phyloP scores from a whole-genome alignment of 2,888 invertebrate species.

The Ormyrus labotus region DNA sequence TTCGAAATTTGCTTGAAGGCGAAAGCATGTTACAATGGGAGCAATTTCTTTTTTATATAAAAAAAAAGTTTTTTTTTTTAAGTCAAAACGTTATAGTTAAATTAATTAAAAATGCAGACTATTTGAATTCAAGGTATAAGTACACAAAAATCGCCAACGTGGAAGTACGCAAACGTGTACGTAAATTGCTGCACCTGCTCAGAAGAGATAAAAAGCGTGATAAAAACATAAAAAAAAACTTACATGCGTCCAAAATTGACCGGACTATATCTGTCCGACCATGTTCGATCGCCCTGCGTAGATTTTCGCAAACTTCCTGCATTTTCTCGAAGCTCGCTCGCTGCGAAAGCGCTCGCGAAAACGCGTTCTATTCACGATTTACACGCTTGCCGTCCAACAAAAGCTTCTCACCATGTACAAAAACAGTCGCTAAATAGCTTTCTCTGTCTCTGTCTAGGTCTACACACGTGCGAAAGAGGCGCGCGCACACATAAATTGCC shows the following conservation, averaged over 20 bases:
- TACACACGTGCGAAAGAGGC: conserved; percentile 7
- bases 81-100: no score
- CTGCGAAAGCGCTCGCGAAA: conserved; percentile 1
- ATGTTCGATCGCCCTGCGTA: conserved; percentile 78
- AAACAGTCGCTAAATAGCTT: background rate
- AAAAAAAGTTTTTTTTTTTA: no score
- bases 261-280: conserved; percentile 79
- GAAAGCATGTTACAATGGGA: no score
- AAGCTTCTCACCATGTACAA: background rate
- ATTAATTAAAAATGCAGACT: no score
- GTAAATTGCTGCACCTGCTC: no score
- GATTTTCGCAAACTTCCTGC: conserved; percentile 77
- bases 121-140: no score
- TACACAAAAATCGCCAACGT: background rate
- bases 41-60: no score
- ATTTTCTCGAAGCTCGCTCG: conserved; percentile 58
- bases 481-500: background rate
- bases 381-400: background rate
- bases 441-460: conserved; percentile 10
- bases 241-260: conserved; percentile 78
- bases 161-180: background rate
- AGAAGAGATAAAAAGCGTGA: no score
- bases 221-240: conserved; percentile 62
- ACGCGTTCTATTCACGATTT: background rate
- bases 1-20: no score